These are phyloP conservation scores for Drosophila falleni DNA, from an alignment of 2,888 invertebrate species.

Conservation along the genomic window DNA sequence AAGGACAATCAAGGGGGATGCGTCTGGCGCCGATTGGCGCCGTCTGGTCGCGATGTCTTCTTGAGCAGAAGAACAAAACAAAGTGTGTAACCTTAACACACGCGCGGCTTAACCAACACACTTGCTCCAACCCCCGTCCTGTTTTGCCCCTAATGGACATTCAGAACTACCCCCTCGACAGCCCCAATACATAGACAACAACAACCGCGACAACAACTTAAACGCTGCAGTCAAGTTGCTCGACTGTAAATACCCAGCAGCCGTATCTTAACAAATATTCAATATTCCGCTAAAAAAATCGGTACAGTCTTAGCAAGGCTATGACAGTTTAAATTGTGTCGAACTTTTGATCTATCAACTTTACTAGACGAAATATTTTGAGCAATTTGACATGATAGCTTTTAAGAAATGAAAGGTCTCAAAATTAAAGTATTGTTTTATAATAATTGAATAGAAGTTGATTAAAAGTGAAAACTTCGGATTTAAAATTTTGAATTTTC, in stretches of 20 bases:
- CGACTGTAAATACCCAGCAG: not conserved
- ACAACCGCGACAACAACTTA: constrained; percentile 18
- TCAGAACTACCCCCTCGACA: constrained; percentile 1
- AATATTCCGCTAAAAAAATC: too few relatives aligned
- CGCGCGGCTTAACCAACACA: constrained; percentile 35
- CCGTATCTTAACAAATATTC: too few relatives aligned
- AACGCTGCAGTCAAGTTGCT: not conserved
- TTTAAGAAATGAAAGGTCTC: too few relatives aligned
- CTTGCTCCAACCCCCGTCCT: not conserved
- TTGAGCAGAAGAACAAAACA: constrained; percentile 44
- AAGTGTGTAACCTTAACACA: constrained; percentile 76
- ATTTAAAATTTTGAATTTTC: too few relatives aligned
- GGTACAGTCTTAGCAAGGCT: too few relatives aligned
- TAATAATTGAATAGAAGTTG: too few relatives aligned
- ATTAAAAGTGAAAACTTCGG: too few relatives aligned
- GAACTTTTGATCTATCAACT: too few relatives aligned
- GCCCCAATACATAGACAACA: constrained; percentile 21
- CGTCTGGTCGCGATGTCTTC: constrained; percentile 65
- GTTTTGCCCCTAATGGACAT: constrained; percentile 1
- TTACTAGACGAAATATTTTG: too few relatives aligned
- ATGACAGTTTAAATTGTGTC: too few relatives aligned
- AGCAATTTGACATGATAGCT: too few relatives aligned
- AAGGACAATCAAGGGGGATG: constrained; percentile 21
- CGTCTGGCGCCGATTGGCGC: constrained; percentile 60
- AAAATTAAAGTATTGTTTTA: too few relatives aligned